A percentile compares a stretch with the other conserved stretches of the same genome.
Conservation (phyloP, 1,140 invertebrate species). For the Tetramorium parvispinum region DNA sequence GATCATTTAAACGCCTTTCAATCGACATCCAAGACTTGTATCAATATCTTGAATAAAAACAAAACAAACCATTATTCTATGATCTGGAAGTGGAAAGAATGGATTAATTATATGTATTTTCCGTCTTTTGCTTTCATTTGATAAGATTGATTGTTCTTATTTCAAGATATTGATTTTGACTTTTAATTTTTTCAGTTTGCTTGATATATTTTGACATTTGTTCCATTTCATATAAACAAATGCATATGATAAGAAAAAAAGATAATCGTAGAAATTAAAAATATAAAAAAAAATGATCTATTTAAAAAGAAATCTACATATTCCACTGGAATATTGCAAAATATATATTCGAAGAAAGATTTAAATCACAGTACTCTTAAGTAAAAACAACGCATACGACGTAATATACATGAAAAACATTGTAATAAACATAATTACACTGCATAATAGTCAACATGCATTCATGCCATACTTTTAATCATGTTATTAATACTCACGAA, state of each 20-base stretch:
- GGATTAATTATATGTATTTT: background rate
- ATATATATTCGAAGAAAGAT: conserved; percentile 49
- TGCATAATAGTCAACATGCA: conserved; percentile 74
- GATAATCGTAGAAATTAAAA: conserved; percentile 8
- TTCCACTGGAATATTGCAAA: conserved; percentile 30
- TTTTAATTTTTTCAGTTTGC: background rate
- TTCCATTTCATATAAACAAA: conserved; percentile 1
- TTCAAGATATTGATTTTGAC: conserved; percentile 1
- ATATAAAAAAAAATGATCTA: background rate
- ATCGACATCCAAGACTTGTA: background rate
- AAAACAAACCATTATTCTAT: background rate
- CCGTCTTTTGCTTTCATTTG: background rate
- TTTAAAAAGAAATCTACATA: conserved; percentile 24
- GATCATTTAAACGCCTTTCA: background rate
- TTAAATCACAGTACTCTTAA: conserved; percentile 30
- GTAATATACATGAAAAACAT: conserved; percentile 39
- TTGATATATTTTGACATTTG: background rate
- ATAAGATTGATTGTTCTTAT: background rate
- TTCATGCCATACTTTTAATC: conserved; percentile 76
- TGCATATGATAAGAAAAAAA: background rate
- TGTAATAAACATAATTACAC: conserved; percentile 33
- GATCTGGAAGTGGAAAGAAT: background rate
- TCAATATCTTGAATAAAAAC: conserved; percentile 33
- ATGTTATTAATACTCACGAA: conserved; percentile 82
- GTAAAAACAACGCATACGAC: conserved; percentile 20